A percentile compares a stretch with the other conserved stretches of the same genome.
Conservation (phyloP, 2,888 invertebrate genomes). For the Clanis bilineata region DNA sequence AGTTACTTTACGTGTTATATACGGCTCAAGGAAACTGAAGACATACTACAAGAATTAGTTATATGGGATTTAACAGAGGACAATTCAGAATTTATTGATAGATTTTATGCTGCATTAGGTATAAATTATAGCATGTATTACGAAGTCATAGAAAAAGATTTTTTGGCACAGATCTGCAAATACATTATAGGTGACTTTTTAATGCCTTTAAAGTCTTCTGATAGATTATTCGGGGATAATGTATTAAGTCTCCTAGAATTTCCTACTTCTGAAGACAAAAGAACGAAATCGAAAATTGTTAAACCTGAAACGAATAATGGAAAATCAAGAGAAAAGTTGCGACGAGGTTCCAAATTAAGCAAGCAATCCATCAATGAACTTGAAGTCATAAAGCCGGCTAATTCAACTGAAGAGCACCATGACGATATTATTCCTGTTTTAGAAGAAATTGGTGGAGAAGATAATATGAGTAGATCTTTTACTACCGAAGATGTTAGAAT, state of each 20-base stretch:
- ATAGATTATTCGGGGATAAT: conserved; percentile 67
- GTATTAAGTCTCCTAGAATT: conserved; percentile 61
- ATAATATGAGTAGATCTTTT: conserved; percentile 33
- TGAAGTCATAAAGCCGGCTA: conserved; percentile 50
- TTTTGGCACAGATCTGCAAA: conserved; percentile 75
- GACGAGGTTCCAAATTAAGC: conserved; percentile 51
- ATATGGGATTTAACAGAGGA: conserved; percentile 68
- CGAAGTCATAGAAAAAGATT: conserved; percentile 76
- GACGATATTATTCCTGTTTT: conserved; percentile 35
- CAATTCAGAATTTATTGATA: conserved; percentile 76
- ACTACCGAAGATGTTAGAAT: conserved; percentile 47
- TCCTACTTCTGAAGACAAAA: conserved; percentile 58
- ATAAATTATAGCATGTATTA: conserved; percentile 83
- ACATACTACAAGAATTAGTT: conserved; percentile 64
- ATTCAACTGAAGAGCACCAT: conserved; percentile 35
- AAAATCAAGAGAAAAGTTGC: conserved; percentile 57
- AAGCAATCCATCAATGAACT: conserved; percentile 45
- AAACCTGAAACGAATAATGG: conserved; percentile 54
- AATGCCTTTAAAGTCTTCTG: conserved; percentile 54
- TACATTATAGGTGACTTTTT: conserved; percentile 69
- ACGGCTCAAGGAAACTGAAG: conserved; percentile 65
- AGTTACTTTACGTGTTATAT: conserved; percentile 84
- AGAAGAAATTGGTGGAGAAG: conserved; percentile 43
- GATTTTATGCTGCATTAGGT: conserved; percentile 82
- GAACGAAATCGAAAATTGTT: conserved; percentile 59